phyloP scores from a whole-genome alignment of 2,888 invertebrate genomes.

The Heliconius sara region DNA sequence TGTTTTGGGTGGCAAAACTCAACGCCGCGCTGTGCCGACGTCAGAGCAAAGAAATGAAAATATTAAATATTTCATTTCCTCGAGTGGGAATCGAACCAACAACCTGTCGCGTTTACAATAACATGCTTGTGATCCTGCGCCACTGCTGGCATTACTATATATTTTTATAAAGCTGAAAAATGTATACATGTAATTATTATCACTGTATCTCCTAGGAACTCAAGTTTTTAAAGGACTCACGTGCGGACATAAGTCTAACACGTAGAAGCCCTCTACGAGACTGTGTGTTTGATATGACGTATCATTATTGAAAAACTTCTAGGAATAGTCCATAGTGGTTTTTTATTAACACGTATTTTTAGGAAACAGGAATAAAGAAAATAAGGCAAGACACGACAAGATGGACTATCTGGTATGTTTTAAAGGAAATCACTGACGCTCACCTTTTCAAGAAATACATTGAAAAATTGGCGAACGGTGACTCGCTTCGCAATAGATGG shows the following conservation, averaged over 20 bases:
- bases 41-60: no score
- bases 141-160: no score
- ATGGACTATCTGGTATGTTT: background rate
- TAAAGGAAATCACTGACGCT: background rate
- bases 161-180: background rate
- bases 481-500: background rate
- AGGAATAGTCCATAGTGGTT: background rate
- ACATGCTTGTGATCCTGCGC: no score
- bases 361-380: background rate
- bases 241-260: background rate
- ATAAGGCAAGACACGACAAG: background rate
- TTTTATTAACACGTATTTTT: background rate
- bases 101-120: no score
- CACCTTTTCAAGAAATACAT: background rate
- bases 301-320: background rate
- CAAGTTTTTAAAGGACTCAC: background rate
- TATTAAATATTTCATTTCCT: no score
- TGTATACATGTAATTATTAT: background rate
- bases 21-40: no score
- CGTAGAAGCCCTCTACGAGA: background rate
- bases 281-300: conserved; percentile 5
- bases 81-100: no score
- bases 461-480: background rate
- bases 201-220: conserved; percentile 5
- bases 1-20: no score